phyloP scores from a whole-genome alignment of 1,140 invertebrate species.

The Conus betulinus region DNA sequence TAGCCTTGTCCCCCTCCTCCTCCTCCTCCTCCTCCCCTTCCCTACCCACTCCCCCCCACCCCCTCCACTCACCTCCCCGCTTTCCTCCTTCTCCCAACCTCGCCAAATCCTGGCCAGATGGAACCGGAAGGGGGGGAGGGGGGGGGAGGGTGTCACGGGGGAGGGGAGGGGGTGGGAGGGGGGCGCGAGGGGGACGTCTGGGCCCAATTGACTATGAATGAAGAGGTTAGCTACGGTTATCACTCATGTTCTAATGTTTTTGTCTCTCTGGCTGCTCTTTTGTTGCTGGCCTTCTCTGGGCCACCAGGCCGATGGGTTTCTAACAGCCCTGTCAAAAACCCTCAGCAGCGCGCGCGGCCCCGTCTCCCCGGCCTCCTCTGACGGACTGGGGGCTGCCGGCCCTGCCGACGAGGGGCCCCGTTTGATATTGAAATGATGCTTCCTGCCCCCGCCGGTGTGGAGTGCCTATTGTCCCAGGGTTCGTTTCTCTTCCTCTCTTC shows the following conservation, averaged over 20 bases:
- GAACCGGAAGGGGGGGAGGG: background rate
- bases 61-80: background rate
- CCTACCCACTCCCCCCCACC: background rate
- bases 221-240: conserved; percentile 16
- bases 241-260: conserved; percentile 23
- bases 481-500: background rate
- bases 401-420: background rate
- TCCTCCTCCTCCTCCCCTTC: background rate
- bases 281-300: background rate
- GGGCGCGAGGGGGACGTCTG: background rate
- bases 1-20: background rate
- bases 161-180: background rate
- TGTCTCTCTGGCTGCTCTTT: background rate
- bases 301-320: conserved; percentile 13
- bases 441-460: background rate
- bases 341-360: background rate
- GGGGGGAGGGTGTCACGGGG: background rate
- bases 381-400: background rate
- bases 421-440: conserved; percentile 18
- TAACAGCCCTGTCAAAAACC: background rate
- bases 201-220: background rate
- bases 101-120: background rate
- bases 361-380: background rate
- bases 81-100: background rate
- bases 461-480: background rate